phyloP scores from a whole-genome alignment of 2,888 invertebrate species.

The Thysanoteuthis rhombus region DNA sequence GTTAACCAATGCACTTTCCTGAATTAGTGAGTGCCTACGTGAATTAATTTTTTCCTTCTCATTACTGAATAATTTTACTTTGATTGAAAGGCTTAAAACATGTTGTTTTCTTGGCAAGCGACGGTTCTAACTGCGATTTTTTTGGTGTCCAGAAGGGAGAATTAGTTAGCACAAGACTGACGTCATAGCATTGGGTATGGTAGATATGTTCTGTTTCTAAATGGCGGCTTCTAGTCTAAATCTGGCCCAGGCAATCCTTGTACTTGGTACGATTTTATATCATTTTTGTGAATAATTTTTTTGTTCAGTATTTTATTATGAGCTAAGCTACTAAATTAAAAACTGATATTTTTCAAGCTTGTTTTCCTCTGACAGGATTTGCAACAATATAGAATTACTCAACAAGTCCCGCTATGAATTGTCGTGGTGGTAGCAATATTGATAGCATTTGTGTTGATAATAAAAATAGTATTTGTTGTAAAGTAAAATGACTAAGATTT shows the following conservation, averaged over 20 bases:
- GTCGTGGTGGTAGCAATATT: background rate
- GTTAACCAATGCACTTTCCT: too few relatives aligned
- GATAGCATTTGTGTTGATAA: background rate
- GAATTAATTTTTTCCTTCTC: too few relatives aligned
- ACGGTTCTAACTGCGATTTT: background rate
- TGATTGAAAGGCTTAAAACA: too few relatives aligned
- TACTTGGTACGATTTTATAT: background rate
- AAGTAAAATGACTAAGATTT: background rate
- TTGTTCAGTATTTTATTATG: background rate
- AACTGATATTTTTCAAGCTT: too few relatives aligned
- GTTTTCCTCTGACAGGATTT: background rate
- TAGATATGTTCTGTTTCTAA: background rate
- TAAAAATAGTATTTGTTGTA: background rate
- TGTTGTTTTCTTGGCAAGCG: background rate
- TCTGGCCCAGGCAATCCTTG: background rate
- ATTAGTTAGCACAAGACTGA: background rate
- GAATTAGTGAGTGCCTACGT: too few relatives aligned
- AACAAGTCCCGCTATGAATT: background rate
- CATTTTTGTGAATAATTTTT: background rate
- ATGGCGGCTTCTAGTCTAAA: background rate
- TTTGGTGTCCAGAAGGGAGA: background rate
- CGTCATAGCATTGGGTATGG: background rate
- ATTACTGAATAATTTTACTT: too few relatives aligned
- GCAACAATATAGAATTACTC: background rate
- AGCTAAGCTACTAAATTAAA: too few relatives aligned